phyloP scores from a whole-genome alignment of 2,797 vertebrate genomes.

The Lophotriccus pileatus region DNA sequence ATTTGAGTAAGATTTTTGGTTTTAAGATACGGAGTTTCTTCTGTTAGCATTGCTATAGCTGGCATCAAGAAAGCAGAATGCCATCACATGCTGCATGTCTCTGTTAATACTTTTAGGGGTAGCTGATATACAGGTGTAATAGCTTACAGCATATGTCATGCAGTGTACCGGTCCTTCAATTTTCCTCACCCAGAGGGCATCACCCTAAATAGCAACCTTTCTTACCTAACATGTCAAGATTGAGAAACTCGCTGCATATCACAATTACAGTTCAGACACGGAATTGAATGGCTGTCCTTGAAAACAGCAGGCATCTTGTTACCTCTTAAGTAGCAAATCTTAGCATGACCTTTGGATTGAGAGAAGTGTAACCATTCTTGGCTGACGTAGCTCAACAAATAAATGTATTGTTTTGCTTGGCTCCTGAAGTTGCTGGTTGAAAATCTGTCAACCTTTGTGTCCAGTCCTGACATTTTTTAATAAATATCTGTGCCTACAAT shows the following conservation, averaged over 20 bases:
- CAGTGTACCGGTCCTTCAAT: not conserved
- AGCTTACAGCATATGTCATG: constrained; percentile 16
- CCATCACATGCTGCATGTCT: not conserved
- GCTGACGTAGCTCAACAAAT: constrained; percentile 56
- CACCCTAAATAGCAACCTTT: constrained; percentile 54
- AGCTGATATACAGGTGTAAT: constrained; percentile 18
- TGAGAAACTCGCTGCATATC: constrained; percentile 59
- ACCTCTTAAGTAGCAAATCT: constrained; percentile 68
- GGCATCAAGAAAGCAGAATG: not conserved
- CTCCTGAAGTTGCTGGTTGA: constrained; percentile 42
- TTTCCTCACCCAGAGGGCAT: constrained; percentile 55
- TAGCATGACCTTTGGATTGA: constrained; percentile 63
- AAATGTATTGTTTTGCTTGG: constrained; percentile 46
- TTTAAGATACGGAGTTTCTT: not conserved
- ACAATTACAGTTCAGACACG: constrained; percentile 63
- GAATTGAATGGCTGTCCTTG: constrained; percentile 70
- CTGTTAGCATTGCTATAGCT: not conserved
- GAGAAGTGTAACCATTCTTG: constrained; percentile 61
- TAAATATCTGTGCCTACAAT: not conserved
- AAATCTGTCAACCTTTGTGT: constrained; percentile 11
- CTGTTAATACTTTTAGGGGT: not conserved
- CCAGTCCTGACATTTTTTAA: not conserved
- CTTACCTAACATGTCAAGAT: constrained; percentile 48
- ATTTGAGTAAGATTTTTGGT: not conserved
- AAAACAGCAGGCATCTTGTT: constrained; percentile 70